Evolutionary conservation across 1,140 invertebrate species (phyloP).

Genomic region (Fopius arisanus): DNA sequence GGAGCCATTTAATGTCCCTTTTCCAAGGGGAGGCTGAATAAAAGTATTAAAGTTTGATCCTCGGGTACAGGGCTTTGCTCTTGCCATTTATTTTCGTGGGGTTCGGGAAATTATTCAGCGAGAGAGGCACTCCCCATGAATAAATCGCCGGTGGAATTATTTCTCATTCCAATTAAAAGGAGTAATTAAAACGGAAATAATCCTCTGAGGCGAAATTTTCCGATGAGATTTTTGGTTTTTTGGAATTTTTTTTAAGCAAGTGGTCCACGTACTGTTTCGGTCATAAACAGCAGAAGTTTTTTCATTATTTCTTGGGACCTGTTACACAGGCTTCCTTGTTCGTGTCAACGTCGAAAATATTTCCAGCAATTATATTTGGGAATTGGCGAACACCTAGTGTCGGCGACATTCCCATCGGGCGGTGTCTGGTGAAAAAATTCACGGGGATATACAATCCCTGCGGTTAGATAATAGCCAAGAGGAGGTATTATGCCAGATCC

Average conservation of each 20-base stretch:
- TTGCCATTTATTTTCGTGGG: not conserved
- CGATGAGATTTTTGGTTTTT: too few species aligned
- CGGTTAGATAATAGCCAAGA: constrained; percentile 9
- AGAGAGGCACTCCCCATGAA: not conserved
- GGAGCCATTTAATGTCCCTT: constrained; percentile 13
- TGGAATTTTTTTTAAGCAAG: too few species aligned
- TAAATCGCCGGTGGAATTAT: not conserved
- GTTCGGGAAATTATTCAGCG: not conserved
- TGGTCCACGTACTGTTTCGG: too few species aligned
- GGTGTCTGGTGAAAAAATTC: not conserved
- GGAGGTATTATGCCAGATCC: constrained; percentile 5
- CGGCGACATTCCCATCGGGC: not conserved
- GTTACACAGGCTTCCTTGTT: too few species aligned
- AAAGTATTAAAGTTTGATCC: constrained; percentile 23
- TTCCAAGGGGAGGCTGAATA: not conserved
- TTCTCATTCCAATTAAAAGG: not conserved
- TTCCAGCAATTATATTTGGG: too few species aligned
- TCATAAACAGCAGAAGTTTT: too few species aligned
- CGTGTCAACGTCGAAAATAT: too few species aligned
- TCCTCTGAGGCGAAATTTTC: too few species aligned
- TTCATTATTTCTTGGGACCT: too few species aligned
- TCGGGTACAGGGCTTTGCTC: not conserved
- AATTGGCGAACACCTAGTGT: not conserved
- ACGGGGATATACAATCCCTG: constrained; percentile 6
- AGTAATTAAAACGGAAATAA: not conserved